Percentiles rank a stretch among this genome's conserved stretches.
These are phyloP conservation scores for Oithona nana DNA, from an alignment of 2,888 invertebrate genomes.

Conservation along the genomic window DNA sequence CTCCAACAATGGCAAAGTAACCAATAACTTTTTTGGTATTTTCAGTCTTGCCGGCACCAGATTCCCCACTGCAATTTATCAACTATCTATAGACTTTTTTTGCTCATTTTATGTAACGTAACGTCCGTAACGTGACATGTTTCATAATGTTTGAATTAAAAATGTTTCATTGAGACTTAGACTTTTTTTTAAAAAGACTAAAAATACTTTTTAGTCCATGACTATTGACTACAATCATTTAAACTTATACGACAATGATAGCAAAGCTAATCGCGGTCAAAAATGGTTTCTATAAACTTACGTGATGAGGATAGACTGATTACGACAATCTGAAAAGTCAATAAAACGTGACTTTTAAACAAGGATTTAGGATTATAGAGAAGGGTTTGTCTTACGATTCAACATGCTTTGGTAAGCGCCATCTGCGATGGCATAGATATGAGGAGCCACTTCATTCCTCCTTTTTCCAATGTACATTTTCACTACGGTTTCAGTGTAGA, in stretches of 20 bases:
- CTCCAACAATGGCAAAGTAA: constrained; percentile 95
- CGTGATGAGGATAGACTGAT: constrained; percentile 41
- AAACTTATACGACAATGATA: too few species aligned
- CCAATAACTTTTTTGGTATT: constrained; percentile 99
- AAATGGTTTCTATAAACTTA: too few species aligned
- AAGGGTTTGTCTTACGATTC: constrained; percentile 26
- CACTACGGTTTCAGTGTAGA: constrained; percentile 35
- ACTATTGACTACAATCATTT: too few species aligned
- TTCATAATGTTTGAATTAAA: too few species aligned
- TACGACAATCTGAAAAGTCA: constrained; percentile 33
- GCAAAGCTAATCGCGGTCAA: too few species aligned
- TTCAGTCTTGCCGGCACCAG: constrained; percentile 99
- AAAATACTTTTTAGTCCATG: too few species aligned
- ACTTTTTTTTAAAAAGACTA: too few species aligned
- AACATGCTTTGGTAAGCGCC: constrained; percentile 40
- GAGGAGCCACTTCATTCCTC: constrained; percentile 38
- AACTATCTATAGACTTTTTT: constrained; percentile 20
- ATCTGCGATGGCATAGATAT: constrained; percentile 38
- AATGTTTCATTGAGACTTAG: too few species aligned
- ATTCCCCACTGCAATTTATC: constrained; percentile 84
- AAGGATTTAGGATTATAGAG: background rate
- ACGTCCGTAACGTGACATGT: too few species aligned
- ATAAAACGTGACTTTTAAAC: background rate
- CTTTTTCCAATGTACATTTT: constrained; percentile 36
- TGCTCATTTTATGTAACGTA: too few species aligned